A percentile compares a stretch with the other conserved stretches of the same genome.
Conservation (phyloP, 2,888 invertebrate species). For the Ceramica pisi region DNA sequence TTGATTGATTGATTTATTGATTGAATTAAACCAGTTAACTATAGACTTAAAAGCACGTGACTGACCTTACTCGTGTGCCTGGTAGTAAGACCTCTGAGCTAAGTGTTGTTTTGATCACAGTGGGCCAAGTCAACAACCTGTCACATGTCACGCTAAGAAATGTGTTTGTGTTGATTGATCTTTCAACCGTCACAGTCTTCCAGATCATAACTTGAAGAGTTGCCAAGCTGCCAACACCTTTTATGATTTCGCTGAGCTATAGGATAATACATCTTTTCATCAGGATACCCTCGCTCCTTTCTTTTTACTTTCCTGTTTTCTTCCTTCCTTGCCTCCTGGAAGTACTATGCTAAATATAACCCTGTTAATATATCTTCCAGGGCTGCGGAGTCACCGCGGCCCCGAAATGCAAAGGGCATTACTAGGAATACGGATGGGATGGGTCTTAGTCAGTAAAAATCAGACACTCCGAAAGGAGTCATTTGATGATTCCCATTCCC, state of each 20-base stretch:
- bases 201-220: constrained; percentile 36
- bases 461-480: too few species aligned
- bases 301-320: neutral
- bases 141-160: neutral
- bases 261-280: neutral
- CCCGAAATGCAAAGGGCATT: too few species aligned
- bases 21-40: too few species aligned
- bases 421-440: too few species aligned
- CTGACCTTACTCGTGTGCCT: neutral
- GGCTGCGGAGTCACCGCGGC: too few species aligned
- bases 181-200: constrained; percentile 26
- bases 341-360: neutral
- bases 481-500: too few species aligned
- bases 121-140: constrained; percentile 6
- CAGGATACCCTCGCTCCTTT: neutral
- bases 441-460: too few species aligned
- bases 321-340: neutral
- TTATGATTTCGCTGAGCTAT: neutral
- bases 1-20: neutral
- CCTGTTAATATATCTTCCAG: neutral
- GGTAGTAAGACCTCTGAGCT: neutral
- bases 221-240: constrained; percentile 28
- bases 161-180: constrained; percentile 34
- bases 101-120: constrained; percentile 10
- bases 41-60: too few species aligned